Evolutionary conservation across 1,140 invertebrate genomes (phyloP), one percentile per base, ranked within the genome.

Genomic region (Heliconius hermathena): DNA sequence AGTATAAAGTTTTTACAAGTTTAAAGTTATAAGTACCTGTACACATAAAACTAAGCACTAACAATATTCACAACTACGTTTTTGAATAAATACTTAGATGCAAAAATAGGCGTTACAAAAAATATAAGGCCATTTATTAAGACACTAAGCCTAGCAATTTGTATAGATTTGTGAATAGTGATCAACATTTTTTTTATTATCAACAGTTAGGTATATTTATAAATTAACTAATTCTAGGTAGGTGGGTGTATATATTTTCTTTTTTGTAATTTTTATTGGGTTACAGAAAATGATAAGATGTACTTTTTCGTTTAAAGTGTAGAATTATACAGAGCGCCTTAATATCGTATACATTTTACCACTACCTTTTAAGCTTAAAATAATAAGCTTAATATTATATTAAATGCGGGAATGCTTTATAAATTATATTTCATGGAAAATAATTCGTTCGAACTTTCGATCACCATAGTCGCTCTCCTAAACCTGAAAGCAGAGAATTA

Each of bases 401-500:
- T 74, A 81, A 79, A 75, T 78, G 80, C 80, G 77, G 82, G 82
- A 83, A 83, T 83, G 82, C 77, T 83, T 79, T 70, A 77, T 81
- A 79, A 76, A 70, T 57, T 72, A 73, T 54, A 26, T 49, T 57
- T 54, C 52, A 33, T 36, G 70, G 41, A 57, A n/a, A 57, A 54
- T 74, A 38, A 33, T 36, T 76, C 71, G 75, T 77, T 79, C 57
- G 22, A 20, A 74, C 74, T 81, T 33, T 83, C 73, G 72, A 71
- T 89, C 84, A 92, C 91, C 91, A 92, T 73, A 93, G 81, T 78
- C 85, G 86, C 81, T 92, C 90, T 73, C 91, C 90, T 83, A 91
- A 87, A 86, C 88, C 91, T 93, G 89, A 78, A 73, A 85, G 85
- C 66, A 82, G 88, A 81, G 84, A 46, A 20, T 52, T 66, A 66